Percentiles rank a stretch among this genome's conserved stretches.
Evolutionary conservation across 2,888 invertebrate species (phyloP).

Genomic region (Cosmia pyralina): DNA sequence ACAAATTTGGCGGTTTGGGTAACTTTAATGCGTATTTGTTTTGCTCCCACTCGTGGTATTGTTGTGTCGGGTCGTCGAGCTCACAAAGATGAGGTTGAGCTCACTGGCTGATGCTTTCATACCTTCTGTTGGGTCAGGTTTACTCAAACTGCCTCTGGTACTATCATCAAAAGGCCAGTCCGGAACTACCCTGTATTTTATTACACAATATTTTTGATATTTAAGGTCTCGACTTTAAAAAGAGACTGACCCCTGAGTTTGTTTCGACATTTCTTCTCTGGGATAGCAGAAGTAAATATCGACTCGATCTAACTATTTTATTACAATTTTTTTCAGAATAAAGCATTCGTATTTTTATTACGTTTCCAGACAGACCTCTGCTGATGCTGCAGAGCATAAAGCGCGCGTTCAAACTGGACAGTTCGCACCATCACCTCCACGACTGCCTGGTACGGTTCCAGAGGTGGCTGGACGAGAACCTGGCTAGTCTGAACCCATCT

Average conservation of each 20-base stretch:
- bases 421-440: constrained; percentile 95
- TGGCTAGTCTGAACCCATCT: constrained; percentile 82
- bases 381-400: constrained; percentile 99
- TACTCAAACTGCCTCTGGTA: not conserved
- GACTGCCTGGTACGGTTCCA: constrained; percentile 95
- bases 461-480: constrained; percentile 77
- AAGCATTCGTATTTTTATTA: no score
- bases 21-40: no score
- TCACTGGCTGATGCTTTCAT: not conserved
- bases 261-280: not conserved
- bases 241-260: not conserved
- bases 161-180: not conserved
- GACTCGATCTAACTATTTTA: not conserved
- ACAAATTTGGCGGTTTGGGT: no score
- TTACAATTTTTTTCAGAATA: not conserved
- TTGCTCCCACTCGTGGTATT: no score
- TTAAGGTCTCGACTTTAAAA: not conserved
- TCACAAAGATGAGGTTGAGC: not conserved
- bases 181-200: not conserved
- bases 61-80: not conserved
- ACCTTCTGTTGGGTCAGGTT: not conserved
- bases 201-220: not conserved
- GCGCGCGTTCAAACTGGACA: constrained; percentile 93
- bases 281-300: not conserved
- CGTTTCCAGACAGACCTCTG: constrained; percentile 94